Evolutionary conservation across 2,797 vertebrate species (phyloP).

Genomic region (Halcyon smyrnensis): DNA sequence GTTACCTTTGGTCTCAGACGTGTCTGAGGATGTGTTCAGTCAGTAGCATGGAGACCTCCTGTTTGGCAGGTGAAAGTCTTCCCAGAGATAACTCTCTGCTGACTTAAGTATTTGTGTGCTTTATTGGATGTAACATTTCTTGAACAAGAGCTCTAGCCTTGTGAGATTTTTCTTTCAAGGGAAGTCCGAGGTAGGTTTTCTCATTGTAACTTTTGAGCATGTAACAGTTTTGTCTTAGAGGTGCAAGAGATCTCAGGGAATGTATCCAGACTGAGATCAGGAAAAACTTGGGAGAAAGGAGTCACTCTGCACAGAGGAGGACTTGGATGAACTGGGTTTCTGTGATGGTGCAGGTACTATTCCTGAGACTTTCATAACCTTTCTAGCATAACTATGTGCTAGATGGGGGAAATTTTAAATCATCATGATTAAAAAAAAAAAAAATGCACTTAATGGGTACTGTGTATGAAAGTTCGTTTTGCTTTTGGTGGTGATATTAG

Average conservation of each 20-base stretch:
- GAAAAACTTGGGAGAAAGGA: background rate
- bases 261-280: background rate
- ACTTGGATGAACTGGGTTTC: background rate
- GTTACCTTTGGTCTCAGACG: background rate
- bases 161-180: background rate
- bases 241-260: background rate
- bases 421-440: background rate
- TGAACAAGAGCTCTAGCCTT: background rate
- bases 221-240: background rate
- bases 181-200: background rate
- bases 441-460: background rate
- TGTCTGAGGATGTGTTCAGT: background rate
- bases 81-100: fast-evolving
- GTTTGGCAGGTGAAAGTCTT: background rate
- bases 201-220: background rate
- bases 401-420: background rate
- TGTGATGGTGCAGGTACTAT: background rate
- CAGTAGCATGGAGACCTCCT: background rate
- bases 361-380: background rate
- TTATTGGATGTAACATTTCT: background rate
- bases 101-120: background rate
- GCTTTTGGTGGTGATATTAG: background rate
- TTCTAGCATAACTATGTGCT: background rate
- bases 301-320: background rate
- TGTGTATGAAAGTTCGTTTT: background rate